A percentile compares a stretch with the other conserved stretches of the same genome.
phyloP scores from a whole-genome alignment of 2,113 vertebrate species.

The Tichodroma muraria region DNA sequence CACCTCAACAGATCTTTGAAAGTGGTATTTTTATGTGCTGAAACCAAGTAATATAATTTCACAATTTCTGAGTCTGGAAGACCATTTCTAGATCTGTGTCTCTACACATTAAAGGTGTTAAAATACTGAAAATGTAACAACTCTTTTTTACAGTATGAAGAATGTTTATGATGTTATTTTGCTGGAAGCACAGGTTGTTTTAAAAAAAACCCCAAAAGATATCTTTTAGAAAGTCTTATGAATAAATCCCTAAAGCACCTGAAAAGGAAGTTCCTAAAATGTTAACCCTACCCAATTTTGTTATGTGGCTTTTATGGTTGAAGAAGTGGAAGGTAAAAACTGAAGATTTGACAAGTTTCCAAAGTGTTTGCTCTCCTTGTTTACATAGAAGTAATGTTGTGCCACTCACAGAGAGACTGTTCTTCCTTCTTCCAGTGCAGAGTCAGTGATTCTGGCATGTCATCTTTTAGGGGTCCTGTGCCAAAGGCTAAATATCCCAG shows the following conservation, averaged over 20 bases:
- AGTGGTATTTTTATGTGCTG: background rate
- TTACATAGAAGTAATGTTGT: background rate
- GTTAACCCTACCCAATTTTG: background rate
- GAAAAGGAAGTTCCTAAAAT: background rate
- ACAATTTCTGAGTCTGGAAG: background rate
- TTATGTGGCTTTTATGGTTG: background rate
- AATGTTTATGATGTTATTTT: background rate
- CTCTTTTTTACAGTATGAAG: background rate
- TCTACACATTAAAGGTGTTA: background rate
- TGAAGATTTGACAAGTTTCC: background rate
- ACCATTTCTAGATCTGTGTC: background rate
- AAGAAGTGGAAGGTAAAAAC: background rate
- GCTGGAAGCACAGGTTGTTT: background rate
- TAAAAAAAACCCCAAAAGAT: background rate
- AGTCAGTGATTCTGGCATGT: conserved; percentile 27
- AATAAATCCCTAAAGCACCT: background rate
- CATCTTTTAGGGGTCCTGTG: conserved; percentile 13
- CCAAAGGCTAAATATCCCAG: conserved; percentile 54
- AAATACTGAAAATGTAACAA: background rate
- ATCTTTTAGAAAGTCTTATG: background rate
- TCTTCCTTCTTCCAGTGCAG: background rate
- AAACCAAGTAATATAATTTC: background rate
- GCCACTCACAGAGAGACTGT: background rate
- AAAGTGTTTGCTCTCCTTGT: background rate
- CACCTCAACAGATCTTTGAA: background rate